Evolutionary conservation across 1,140 invertebrate species (phyloP).

Genomic region (Papilio polyxenes): DNA sequence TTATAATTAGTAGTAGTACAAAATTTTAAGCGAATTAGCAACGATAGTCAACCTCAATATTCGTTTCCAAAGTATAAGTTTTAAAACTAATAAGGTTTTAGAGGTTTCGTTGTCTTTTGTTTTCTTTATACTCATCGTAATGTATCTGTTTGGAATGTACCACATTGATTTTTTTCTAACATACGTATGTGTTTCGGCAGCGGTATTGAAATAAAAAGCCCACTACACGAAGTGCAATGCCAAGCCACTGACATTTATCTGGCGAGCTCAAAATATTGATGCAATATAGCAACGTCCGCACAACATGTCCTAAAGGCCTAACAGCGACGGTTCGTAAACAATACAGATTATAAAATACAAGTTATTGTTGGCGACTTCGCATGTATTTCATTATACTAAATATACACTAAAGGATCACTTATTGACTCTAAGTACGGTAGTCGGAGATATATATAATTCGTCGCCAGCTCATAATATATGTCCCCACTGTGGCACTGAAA

Average conservation of each 20-base stretch:
- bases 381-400: no score
- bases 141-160: neutral
- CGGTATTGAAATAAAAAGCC: neutral
- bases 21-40: no score
- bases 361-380: neutral
- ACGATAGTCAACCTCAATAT: no score
- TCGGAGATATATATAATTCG: neutral
- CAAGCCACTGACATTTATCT: slow-evolving; percentile 4
- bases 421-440: no score
- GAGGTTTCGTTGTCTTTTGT: no score
- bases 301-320: slow-evolving; percentile 2
- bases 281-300: slow-evolving; percentile 10
- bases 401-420: no score
- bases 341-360: neutral
- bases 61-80: no score
- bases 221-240: no score
- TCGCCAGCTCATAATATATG: neutral
- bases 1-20: no score
- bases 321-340: neutral
- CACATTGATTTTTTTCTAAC: neutral
- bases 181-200: neutral
- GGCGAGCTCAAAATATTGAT: neutral
- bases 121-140: no score
- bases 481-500: no score
- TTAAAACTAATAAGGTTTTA: no score